Percentiles rank a stretch among this genome's conserved stretches.
Conservation (phyloP, 2,797 vertebrate genomes). For the Pantherophis alleghaniensis region DNA sequence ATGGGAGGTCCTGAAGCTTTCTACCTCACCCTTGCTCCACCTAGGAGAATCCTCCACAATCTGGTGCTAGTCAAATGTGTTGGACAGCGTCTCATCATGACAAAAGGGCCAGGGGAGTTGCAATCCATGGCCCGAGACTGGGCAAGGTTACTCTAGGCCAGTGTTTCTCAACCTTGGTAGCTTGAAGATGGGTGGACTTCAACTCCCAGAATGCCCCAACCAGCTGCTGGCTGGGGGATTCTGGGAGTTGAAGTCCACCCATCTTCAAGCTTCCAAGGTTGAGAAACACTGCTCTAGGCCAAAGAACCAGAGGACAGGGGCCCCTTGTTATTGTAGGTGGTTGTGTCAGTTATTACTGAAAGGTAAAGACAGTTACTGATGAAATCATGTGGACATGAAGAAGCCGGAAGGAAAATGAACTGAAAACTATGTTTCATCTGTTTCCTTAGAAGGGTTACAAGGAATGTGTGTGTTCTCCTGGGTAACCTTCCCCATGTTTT, state of each 20-base stretch:
- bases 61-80: not conserved
- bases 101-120: not conserved
- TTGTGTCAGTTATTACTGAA: not conserved
- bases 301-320: not conserved
- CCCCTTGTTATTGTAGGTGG: not conserved
- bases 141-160: not conserved
- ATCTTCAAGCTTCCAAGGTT: too few relatives aligned
- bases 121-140: not conserved
- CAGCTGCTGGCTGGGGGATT: too few relatives aligned
- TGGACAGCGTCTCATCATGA: not conserved
- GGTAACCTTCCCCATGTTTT: not conserved
- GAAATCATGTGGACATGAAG: not conserved
- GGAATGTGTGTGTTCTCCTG: not conserved
- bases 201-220: too few relatives aligned
- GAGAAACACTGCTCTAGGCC: too few relatives aligned
- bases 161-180: too few relatives aligned
- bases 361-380: not conserved
- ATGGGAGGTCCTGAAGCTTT: not conserved
- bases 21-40: not conserved
- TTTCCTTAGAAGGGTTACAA: not conserved
- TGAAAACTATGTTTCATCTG: not conserved
- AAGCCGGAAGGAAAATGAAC: too few relatives aligned
- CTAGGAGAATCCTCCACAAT: not conserved
- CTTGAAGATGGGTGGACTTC: too few relatives aligned
- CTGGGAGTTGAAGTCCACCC: too few relatives aligned